phyloP scores from a whole-genome alignment of 2,797 vertebrate species.

The Emydoidea blandingii region DNA sequence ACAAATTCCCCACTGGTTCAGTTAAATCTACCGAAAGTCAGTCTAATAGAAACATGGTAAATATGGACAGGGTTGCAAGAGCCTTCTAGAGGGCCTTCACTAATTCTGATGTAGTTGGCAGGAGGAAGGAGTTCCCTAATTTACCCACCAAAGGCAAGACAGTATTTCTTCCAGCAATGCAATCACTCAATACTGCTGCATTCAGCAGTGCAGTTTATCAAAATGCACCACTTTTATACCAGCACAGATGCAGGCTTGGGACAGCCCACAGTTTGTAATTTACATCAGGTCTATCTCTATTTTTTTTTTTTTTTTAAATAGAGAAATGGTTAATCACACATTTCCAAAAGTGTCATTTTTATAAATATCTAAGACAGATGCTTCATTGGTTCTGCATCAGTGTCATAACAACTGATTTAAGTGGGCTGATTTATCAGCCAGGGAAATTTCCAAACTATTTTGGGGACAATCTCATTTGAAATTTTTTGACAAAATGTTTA shows the following conservation, averaged over 20 bases:
- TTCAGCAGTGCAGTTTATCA: neutral
- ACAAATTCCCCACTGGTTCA: neutral
- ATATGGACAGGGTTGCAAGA: neutral
- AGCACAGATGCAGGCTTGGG: neutral
- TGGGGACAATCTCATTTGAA: neutral
- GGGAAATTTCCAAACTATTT: neutral
- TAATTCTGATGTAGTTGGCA: neutral
- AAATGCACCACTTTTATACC: rapidly evolving
- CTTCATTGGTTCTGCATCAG: constrained; percentile 29
- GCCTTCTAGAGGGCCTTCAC: neutral
- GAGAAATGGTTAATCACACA: neutral
- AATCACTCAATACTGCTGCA: rapidly evolving
- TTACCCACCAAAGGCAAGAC: neutral
- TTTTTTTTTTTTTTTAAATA: neutral
- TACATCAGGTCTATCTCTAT: neutral
- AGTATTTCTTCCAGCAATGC: neutral
- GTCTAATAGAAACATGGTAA: neutral
- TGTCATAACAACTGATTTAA: constrained; percentile 15
- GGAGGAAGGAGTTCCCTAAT: neutral
- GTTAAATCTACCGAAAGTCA: neutral
- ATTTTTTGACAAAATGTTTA: neutral
- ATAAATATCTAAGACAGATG: constrained; percentile 56
- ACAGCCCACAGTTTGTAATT: constrained; percentile 30
- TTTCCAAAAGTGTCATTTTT: constrained; percentile 34
- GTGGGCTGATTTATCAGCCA: neutral